phyloP scores from a whole-genome alignment of 2,888 invertebrate genomes.

The Ecliptopera silaceata region DNA sequence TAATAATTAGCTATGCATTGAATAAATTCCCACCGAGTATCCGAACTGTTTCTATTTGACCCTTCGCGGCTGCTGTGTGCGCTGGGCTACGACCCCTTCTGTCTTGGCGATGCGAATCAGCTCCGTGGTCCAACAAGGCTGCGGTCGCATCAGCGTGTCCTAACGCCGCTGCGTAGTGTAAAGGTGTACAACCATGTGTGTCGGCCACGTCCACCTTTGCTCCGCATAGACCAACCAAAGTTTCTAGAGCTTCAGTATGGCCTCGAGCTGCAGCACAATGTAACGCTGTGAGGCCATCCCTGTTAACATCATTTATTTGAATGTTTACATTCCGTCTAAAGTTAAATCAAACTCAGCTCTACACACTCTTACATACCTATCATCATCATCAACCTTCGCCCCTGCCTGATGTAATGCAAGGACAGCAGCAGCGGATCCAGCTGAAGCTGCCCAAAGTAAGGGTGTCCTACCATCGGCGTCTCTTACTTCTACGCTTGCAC shows the following conservation, averaged over 20 bases:
- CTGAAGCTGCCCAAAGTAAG: slow-evolving; percentile 98
- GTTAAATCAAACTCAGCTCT: neutral
- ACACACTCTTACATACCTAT: slow-evolving; percentile 80
- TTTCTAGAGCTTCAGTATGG: slow-evolving; percentile 95
- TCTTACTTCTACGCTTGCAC: slow-evolving; percentile 91
- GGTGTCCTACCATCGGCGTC: slow-evolving; percentile 98
- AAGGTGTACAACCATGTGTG: slow-evolving; percentile 96
- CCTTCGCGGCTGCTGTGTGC: slow-evolving; percentile 97
- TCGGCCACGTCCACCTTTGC: slow-evolving; percentile 95
- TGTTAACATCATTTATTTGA: slow-evolving; percentile 57
- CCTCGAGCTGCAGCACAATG: slow-evolving; percentile 99
- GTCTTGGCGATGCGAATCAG: slow-evolving; percentile 96
- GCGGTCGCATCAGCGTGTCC: slow-evolving; percentile 97
- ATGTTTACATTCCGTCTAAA: neutral
- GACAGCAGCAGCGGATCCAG: slow-evolving; percentile 96
- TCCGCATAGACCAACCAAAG: slow-evolving; percentile 93
- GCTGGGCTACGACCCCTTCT: slow-evolving; percentile 95
- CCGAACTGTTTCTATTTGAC: slow-evolving; percentile 94
- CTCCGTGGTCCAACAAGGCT: slow-evolving; percentile 93
- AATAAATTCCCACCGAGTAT: slow-evolving; percentile 78
- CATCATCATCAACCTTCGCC: slow-evolving; percentile 90
- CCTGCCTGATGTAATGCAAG: slow-evolving; percentile 94
- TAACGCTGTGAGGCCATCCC: slow-evolving; percentile 96
- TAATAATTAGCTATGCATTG: neutral
- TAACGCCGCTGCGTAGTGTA: slow-evolving; percentile 98